Percentiles rank a stretch among this genome's conserved stretches.
Evolutionary conservation across 1,140 invertebrate species (phyloP).

Genomic region (Zaprionus camerounensis): DNA sequence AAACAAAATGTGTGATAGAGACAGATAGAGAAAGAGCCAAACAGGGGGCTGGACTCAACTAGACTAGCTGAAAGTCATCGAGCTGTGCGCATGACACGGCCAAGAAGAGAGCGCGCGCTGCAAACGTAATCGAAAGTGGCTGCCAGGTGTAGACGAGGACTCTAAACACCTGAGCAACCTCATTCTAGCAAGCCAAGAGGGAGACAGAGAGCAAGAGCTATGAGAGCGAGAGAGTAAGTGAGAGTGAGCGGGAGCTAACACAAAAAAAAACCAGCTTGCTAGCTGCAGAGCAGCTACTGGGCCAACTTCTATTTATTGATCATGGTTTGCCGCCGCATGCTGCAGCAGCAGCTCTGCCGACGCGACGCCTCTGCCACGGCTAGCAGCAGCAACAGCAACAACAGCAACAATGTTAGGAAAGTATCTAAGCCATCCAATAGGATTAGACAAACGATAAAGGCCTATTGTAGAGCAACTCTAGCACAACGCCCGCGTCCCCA

Average conservation of each 20-base stretch:
- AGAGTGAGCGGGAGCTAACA: constrained; percentile 4
- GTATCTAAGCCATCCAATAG: constrained; percentile 50
- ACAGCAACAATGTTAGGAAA: constrained; percentile 21
- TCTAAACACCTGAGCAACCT: constrained; percentile 24
- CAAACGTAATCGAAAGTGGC: constrained; percentile 39
- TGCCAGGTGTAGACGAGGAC: constrained; percentile 14
- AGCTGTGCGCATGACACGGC: constrained; percentile 39
- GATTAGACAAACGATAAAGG: constrained; percentile 26
- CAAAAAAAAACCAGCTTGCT: constrained; percentile 38
- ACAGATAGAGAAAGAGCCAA: constrained; percentile 11
- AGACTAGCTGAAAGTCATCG: constrained; percentile 11
- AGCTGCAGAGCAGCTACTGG: constrained; percentile 29
- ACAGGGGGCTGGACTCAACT: constrained; percentile 6
- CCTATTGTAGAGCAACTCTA: constrained; percentile 5
- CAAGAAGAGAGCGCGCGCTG: not conserved
- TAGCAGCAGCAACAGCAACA: not conserved
- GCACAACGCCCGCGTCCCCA: constrained; percentile 16
- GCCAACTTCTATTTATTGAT: constrained; percentile 52
- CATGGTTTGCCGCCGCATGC: constrained; percentile 18
- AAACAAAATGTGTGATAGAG: not conserved
- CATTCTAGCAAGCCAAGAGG: constrained; percentile 1
- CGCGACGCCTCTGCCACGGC: constrained; percentile 20
- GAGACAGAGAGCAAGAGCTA: not conserved
- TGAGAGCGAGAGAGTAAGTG: constrained; percentile 1
- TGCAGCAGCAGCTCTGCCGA: constrained; percentile 14